phyloP scores from a whole-genome alignment of 30 jellyfish, hydroid and myxozoan genomes.

The Aurelia sp. region DNA sequence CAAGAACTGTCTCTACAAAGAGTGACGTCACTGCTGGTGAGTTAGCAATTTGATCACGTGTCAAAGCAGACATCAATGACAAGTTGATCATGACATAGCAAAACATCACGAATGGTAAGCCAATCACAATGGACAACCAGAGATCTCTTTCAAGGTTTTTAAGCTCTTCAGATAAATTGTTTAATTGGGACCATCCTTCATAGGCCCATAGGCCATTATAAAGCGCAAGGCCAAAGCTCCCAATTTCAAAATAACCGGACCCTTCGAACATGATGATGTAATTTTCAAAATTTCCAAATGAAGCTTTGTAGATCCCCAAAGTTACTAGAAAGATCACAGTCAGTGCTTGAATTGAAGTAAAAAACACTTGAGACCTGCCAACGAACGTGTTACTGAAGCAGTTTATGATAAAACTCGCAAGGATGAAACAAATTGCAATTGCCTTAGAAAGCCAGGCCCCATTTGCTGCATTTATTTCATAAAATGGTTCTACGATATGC shows the following conservation, averaged over 20 bases:
- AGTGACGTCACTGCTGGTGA: conserved; percentile 3
- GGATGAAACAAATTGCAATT: neutral
- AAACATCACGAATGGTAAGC: conserved; percentile 17
- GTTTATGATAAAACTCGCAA: neutral
- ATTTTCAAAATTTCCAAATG: conserved; percentile 15
- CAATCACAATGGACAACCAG: conserved; percentile 3
- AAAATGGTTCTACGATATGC: conserved; percentile 1
- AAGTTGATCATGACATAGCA: conserved; percentile 18
- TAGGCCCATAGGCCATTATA: conserved; percentile 34
- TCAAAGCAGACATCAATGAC: conserved; percentile 18
- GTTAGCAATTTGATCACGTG: conserved; percentile 24
- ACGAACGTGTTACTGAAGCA: conserved; percentile 4
- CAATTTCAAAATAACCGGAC: neutral
- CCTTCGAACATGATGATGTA: neutral
- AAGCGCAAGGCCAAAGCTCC: conserved; percentile 13
- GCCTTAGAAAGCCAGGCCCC: conserved; percentile 13
- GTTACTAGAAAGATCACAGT: conserved; percentile 1
- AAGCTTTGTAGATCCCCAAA: conserved; percentile 18
- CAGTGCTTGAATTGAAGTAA: conserved; percentile 17
- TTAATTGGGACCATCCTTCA: conserved; percentile 18
- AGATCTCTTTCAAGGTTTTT: neutral
- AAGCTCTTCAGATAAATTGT: conserved; percentile 7
- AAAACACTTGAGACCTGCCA: conserved; percentile 20
- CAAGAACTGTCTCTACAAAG: conserved; percentile 12
- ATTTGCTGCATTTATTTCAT: neutral